Evolutionary conservation across 1,140 invertebrate genomes (phyloP).

Genomic region (Rhyacophila brunnea): DNA sequence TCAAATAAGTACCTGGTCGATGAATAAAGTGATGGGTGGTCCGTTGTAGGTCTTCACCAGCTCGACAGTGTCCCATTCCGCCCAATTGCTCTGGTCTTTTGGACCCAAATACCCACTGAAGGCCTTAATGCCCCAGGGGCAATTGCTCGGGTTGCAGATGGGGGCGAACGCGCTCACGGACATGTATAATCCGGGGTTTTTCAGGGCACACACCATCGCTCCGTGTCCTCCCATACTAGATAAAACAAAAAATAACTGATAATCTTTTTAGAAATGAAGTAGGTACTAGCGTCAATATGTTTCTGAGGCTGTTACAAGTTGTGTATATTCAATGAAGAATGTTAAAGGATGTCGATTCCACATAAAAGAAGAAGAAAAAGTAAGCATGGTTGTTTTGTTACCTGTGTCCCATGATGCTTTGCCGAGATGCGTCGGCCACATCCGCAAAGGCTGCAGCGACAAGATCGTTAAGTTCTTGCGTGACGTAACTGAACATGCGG

Average conservation of each 20-base stretch:
- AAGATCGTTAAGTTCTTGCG: constrained; percentile 81
- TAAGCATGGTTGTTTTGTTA: no score
- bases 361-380: no score
- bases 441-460: constrained; percentile 57
- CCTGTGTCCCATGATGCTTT: constrained; percentile 87
- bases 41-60: constrained; percentile 83
- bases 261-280: no score
- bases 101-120: constrained; percentile 87
- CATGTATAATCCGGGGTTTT: constrained; percentile 87
- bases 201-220: constrained; percentile 86
- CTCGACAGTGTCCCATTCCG: constrained; percentile 85
- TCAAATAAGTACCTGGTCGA: constrained; percentile 85
- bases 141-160: constrained; percentile 84
- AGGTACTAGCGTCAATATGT: no score
- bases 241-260: constrained; percentile 33
- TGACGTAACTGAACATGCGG: constrained; percentile 96
- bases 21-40: constrained; percentile 77
- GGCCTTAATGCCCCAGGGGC: constrained; percentile 87
- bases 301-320: no score
- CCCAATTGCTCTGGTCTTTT: constrained; percentile 79
- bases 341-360: no score
- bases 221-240: constrained; percentile 97
- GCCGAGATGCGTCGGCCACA: constrained; percentile 54
- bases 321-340: no score
- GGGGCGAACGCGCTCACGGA: constrained; percentile 96